phyloP scores from a whole-genome alignment of 2,797 vertebrate genomes.

The Lepus townsendii region DNA sequence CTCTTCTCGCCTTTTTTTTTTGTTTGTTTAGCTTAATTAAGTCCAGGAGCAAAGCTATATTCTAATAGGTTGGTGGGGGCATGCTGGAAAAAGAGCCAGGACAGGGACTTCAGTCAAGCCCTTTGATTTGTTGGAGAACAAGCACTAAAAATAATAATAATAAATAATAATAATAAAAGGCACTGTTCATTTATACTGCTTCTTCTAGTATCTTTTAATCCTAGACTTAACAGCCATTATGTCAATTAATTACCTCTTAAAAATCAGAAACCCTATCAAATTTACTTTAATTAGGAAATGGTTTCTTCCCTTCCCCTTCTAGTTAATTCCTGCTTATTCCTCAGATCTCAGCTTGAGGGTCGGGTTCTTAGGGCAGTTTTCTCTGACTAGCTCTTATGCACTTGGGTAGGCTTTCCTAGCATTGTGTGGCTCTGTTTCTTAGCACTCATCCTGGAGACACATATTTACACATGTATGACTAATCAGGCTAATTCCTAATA shows the following conservation, averaged over 20 bases:
- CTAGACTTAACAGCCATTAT: not conserved
- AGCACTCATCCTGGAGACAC: not conserved
- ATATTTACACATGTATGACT: not conserved
- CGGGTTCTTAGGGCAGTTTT: not conserved
- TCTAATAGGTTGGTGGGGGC: not conserved
- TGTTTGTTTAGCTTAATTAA: not conserved
- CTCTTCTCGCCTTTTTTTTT: not conserved
- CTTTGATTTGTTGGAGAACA: not conserved
- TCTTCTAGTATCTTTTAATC: constrained; percentile 9
- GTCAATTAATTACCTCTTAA: not conserved
- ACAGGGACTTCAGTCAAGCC: not conserved
- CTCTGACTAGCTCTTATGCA: not conserved
- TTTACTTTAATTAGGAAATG: not conserved
- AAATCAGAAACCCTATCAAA: not conserved
- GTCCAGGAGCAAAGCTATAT: constrained; percentile 26
- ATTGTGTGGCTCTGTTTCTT: not conserved
- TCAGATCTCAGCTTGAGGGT: not conserved
- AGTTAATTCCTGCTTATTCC: not conserved
- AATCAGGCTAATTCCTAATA: not conserved
- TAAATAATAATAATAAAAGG: not conserved
- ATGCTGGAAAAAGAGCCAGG: not conserved
- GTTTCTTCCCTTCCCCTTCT: not conserved
- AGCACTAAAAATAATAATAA: not conserved
- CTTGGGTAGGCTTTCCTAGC: not conserved
- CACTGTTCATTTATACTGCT: not conserved